These are phyloP conservation scores for Prunella himalayana DNA, from an alignment of 2,113 vertebrate genomes.

Conservation along the genomic window DNA sequence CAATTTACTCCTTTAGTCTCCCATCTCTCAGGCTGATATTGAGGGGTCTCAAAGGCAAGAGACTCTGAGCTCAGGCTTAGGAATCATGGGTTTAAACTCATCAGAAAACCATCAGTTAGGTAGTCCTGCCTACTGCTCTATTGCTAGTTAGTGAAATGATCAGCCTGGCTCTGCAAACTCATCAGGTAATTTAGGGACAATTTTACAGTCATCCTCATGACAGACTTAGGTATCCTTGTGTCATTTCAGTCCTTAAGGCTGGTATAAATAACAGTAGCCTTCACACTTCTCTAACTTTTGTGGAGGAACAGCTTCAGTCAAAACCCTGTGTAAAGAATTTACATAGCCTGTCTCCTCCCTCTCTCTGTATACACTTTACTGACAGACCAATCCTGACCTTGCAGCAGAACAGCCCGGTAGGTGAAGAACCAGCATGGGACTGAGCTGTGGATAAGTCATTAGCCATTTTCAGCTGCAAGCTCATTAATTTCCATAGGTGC, in stretches of 20 bases:
- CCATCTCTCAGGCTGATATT: not conserved
- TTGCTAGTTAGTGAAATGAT: not conserved
- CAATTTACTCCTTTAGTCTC: not conserved
- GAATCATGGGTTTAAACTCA: not conserved
- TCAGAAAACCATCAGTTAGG: not conserved
- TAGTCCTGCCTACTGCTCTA: not conserved
- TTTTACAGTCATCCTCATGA: not conserved
- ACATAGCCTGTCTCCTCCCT: not conserved
- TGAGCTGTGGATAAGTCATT: not conserved
- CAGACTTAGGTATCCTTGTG: not conserved
- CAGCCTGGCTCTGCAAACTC: not conserved
- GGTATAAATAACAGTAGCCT: not conserved
- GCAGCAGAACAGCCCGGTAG: not conserved
- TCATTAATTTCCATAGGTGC: not conserved
- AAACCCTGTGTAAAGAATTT: not conserved
- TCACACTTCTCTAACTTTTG: not conserved
- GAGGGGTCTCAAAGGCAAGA: not conserved
- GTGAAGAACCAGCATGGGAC: not conserved
- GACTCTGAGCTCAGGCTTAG: not conserved
- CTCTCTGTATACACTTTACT: not conserved
- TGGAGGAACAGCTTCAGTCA: not conserved
- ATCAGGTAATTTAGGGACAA: not conserved
- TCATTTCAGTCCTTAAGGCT: not conserved
- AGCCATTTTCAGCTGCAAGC: not conserved
- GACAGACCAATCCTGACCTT: not conserved